Base-by-base conservation (phyloP, 1,140 invertebrate genomes). In the Procambarus clarkii region DNA sequence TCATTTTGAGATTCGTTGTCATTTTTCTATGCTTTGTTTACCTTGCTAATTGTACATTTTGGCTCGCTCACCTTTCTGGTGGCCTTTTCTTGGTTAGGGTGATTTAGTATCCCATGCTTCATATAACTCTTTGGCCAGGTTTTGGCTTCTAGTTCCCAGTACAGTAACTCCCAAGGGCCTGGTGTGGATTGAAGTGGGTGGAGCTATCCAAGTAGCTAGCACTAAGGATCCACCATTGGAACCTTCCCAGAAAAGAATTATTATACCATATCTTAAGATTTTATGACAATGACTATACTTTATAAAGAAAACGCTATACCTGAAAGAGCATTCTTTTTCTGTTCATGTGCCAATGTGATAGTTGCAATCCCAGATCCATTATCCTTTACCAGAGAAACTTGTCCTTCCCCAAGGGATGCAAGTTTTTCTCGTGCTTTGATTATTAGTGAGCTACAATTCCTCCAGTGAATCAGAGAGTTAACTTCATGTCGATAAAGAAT, bases 261-360 rank as follows among this genome's bases (percentile, higher is more conserved):
- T 21, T 54, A 54, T 50, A 48, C 18, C 24, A 48, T 54, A 24
- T 54, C 21, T 50, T 58, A 54, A 18, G 21, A 18, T 58, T 11
- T 82, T 58, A 24, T 24, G 21, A 48, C 13, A n/a, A 58, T n/a
- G 24, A 48, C n/a, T 48, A 54, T 24, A 24, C 7, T 58, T 13
- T 9, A 13, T 44, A 9, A 77, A 34, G 34, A 34, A 34, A 34
- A 34, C 1, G 34, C 34, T 71, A 74, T 76, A 95, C 94, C 94
- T 91, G 93, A 95, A 2, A 96, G 89, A 46, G 95, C 95, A 94
- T 96, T 96, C 84, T 94, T 95, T 93, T 94, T 95, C 21, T 94
- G 92, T 11, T 94, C 94, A 93, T 96, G 94, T 88, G 95, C 94
- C 3, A 96, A 87, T 5, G 93, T 94, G 54, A 96, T 93, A 2